These are phyloP conservation scores for Steatornis caripensis DNA, from an alignment of 2,113 vertebrate species.

Conservation along the genomic window DNA sequence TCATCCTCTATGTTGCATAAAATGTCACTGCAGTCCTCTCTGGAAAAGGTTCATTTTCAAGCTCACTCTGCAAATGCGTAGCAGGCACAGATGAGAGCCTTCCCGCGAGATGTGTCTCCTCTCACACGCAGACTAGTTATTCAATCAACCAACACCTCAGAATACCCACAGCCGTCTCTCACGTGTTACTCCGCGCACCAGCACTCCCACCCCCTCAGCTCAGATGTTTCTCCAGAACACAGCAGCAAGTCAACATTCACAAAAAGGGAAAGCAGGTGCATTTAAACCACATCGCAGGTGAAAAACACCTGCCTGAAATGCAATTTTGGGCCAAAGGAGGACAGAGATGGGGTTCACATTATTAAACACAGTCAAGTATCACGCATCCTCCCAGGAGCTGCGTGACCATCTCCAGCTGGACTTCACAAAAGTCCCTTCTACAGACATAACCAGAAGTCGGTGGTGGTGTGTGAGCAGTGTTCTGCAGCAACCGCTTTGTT, in stretches of 20 bases:
- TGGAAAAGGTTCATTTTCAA: not conserved
- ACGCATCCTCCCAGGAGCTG: not conserved
- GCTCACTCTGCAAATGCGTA: not conserved
- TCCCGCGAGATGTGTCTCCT: not conserved
- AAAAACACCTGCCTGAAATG: not conserved
- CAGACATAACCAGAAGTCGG: not conserved
- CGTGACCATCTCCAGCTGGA: not conserved
- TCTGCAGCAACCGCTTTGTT: not conserved
- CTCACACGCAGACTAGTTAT: not conserved
- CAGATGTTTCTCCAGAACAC: not conserved
- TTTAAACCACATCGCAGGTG: not conserved
- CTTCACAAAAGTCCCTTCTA: not conserved
- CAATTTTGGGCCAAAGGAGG: not conserved
- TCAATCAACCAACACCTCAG: not conserved
- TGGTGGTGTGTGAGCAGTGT: not conserved
- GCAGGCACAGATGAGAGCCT: not conserved
- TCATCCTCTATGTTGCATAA: not conserved
- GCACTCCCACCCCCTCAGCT: not conserved
- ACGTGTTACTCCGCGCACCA: not conserved
- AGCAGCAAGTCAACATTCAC: not conserved
- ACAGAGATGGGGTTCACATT: not conserved
- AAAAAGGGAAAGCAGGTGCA: not conserved
- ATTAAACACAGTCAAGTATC: not conserved
- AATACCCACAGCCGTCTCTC: not conserved
- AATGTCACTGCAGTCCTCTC: not conserved